Evolutionary conservation across 2,888 invertebrate species (phyloP), one percentile per base, ranked within the genome.

Genomic region (Heliconius hortense): DNA sequence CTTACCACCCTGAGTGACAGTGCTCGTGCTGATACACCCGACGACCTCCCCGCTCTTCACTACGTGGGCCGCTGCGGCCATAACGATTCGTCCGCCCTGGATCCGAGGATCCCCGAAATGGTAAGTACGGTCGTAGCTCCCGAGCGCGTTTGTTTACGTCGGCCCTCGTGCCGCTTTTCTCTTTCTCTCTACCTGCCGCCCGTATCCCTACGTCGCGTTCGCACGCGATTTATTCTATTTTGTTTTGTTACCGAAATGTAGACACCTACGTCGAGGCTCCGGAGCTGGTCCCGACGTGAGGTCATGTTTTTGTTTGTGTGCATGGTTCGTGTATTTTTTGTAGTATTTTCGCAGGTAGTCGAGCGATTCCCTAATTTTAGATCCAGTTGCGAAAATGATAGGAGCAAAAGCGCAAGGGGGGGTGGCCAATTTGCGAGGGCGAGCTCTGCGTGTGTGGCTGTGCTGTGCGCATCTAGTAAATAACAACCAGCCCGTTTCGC

Each of bases 181-280:
- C 90, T 88, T 87, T 92, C 92, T 90, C 87, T 86, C 91, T 84
- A 90, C 93, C 93, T 93, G 93, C 93, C 92, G 93, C 90, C 93
- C 85, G 83, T 89, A 92, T 92, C 90, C 89, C 87, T 88, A 85
- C 82, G 84, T 93, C 92, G 88, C 92, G 86, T 88, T 93, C 89
- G 86, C 90, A 88, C 92, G 89, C 89, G 90, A 88, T 88, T 90
- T 88, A 90, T 90, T 92, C 91, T 92, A 92, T 93, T 93, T 89
- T 92, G 93, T 94, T 93, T 94, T 94, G 93, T 94, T 93, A 92
- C 93, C 91, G 80, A 92, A 93, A 93, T 92, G 90, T 89, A 93
- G 92, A 90, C 90, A 93, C 90, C 90, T 89, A 91, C 89, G 85
- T 88, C 89, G 91, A 87, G 88, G 83, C 84, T 85, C 86, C 85